Evolutionary conservation across 2,888 invertebrate species (phyloP), one percentile per base, ranked within the genome.

Genomic region (Parnassius mnemosyne): DNA sequence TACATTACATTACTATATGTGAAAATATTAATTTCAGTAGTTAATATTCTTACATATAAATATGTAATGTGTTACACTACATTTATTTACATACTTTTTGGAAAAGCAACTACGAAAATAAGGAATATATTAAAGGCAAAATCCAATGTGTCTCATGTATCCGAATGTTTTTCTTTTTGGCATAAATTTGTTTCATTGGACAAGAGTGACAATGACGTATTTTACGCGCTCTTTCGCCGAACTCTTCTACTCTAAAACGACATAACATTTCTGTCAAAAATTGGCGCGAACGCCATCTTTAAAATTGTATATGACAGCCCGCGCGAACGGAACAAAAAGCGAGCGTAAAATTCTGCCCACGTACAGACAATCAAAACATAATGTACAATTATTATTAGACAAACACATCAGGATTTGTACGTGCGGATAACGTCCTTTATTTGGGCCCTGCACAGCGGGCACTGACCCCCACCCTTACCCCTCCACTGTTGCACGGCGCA

Each of bases 351-450:
- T 61, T 47, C 55, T 51, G 60, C 61, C 64, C 56, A 3, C 58
- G 59, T 60, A 49, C 57, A 60, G 53, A n/a, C 41, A 53, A 53
- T 53, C 46, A 20, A 9, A 49, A 49, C 13, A 49, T 49, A 13
- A 49, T 49, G n/a, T 13, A 49, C 42, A 44, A 53, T 42, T 3
- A 16, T 13, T 46, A 25, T 46, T 16, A 42, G 25, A 34, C 16
- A 64, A 53, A 46, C 80, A 68, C 71, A 89, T 95, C 94, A 97
- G 77, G 97, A 97, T 79, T 97, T 96, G 87, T 98, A 99, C 11
- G 97, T 98, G 76, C 97, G 95, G 71, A 99, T 99, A 66, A 99
- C 98, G 84, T 99, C 99, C 77, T 96, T 94, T 69, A 99, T 99
- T 63, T 94, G 94, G 10, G 98, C 97, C 61, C 99, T 92, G 83